A percentile compares a stretch with the other conserved stretches of the same genome.
Conservation (phyloP, 2,888 invertebrate genomes). For the Drosophila recens region DNA sequence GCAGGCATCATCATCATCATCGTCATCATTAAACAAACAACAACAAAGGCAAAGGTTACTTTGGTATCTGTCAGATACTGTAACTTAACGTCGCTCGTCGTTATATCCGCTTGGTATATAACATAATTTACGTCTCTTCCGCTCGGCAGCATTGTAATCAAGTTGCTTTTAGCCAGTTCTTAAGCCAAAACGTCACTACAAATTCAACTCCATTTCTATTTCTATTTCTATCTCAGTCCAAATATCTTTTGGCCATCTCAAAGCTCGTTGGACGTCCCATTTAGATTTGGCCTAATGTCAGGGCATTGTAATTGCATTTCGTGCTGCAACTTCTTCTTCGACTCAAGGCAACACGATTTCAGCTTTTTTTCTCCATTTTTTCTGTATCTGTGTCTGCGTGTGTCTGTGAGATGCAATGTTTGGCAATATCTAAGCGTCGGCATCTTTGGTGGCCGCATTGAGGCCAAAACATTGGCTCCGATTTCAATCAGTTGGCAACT, state of each 20-base stretch:
- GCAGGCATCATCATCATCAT: constrained; percentile 12
- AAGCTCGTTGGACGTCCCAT: constrained; percentile 25
- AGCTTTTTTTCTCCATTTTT: not conserved
- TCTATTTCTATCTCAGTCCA: not conserved
- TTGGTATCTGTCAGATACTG: constrained; percentile 37
- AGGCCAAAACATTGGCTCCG: constrained; percentile 56
- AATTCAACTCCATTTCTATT: constrained; percentile 41
- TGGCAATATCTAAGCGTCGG: constrained; percentile 68
- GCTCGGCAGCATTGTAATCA: constrained; percentile 68
- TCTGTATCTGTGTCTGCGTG: constrained; percentile 12
- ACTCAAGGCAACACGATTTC: constrained; percentile 58
- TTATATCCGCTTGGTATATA: constrained; percentile 62
- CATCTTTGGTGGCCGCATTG: constrained; percentile 73
- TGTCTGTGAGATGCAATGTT: constrained; percentile 33
- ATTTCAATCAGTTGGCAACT: constrained; percentile 71
- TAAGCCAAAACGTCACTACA: constrained; percentile 28
- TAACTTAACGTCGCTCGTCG: constrained; percentile 26
- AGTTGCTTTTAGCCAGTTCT: constrained; percentile 41
- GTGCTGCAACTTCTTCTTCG: constrained; percentile 68
- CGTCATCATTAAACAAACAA: constrained; percentile 24
- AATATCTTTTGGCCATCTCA: constrained; percentile 32
- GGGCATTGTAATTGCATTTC: constrained; percentile 80
- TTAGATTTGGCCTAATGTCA: constrained; percentile 72
- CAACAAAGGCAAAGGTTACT: constrained; percentile 41
- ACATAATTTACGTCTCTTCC: constrained; percentile 77